A percentile compares a stretch with the other conserved stretches of the same genome.
phyloP scores from a whole-genome alignment of 2,797 vertebrate species.

The Luscinia luscinia region DNA sequence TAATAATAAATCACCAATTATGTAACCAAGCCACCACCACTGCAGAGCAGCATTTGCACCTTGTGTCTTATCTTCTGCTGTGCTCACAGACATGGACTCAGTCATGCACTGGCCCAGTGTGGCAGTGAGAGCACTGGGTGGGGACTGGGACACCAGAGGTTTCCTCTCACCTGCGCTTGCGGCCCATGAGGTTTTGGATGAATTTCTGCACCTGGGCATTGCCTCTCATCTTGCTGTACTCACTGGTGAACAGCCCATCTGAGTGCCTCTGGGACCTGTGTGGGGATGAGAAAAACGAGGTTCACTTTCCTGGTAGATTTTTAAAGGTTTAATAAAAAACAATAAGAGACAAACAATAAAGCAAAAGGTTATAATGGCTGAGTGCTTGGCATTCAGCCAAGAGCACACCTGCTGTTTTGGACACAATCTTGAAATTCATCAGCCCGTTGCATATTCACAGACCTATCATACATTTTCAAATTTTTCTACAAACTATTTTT shows the following conservation, averaged over 20 bases:
- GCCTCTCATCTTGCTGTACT: slow-evolving; percentile 77
- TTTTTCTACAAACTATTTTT: too few relatives aligned
- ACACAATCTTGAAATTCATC: too few relatives aligned
- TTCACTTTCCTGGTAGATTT: too few relatives aligned
- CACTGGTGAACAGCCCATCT: slow-evolving; percentile 75
- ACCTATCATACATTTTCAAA: too few relatives aligned
- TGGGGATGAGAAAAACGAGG: background rate
- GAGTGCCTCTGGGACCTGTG: slow-evolving; percentile 72
- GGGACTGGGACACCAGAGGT: background rate
- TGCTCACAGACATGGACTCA: fast-evolving
- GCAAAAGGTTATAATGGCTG: too few relatives aligned
- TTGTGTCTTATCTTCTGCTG: background rate
- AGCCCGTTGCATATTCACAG: too few relatives aligned
- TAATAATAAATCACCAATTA: background rate
- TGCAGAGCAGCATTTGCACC: background rate
- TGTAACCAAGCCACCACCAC: background rate
- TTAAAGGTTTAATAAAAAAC: too few relatives aligned
- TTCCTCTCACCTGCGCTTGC: slow-evolving; percentile 75
- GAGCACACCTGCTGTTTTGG: too few relatives aligned
- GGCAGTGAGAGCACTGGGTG: background rate
- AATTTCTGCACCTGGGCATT: slow-evolving; percentile 71
- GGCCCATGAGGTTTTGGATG: slow-evolving; percentile 74
- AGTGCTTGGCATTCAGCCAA: too few relatives aligned
- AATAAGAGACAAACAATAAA: too few relatives aligned
- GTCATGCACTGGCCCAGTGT: background rate